Conservation (phyloP, 2,888 invertebrate species). For the Chrysolina oricalcia region DNA sequence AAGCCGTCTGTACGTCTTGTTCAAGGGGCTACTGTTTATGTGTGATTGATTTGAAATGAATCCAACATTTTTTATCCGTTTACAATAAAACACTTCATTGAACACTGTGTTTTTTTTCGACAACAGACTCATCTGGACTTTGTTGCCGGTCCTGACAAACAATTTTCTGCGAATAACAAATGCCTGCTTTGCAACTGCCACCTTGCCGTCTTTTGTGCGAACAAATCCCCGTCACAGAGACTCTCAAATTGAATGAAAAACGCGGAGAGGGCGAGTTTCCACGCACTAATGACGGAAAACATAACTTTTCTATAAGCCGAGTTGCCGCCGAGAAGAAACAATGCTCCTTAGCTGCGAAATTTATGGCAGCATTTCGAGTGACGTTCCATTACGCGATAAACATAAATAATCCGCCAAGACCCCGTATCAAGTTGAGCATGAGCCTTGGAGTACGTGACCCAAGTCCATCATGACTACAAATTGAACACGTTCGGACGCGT, state of each 20-base stretch:
- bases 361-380: constrained; percentile 39
- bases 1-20: too few relatives aligned
- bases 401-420: constrained; percentile 46
- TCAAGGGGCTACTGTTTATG: too few relatives aligned
- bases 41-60: too few relatives aligned
- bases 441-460: constrained; percentile 55
- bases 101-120: too few relatives aligned
- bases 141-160: too few relatives aligned
- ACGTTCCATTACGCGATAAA: constrained; percentile 45
- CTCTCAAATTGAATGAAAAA: constrained; percentile 14
- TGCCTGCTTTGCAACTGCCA: background rate
- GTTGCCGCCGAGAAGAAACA: constrained; percentile 31
- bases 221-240: constrained; percentile 1
- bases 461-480: constrained; percentile 56
- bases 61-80: too few relatives aligned
- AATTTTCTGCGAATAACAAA: too few relatives aligned
- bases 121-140: too few relatives aligned
- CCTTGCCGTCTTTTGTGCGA: background rate
- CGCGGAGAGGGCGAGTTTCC: background rate
- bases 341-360: constrained; percentile 34
- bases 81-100: too few relatives aligned
- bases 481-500: constrained; percentile 56
- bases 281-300: constrained; percentile 23
- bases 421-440: constrained; percentile 47
- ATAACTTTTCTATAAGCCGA: constrained; percentile 25